Evolutionary conservation across 2,888 invertebrate genomes (phyloP).

Genomic region (Drosophila paracracens): DNA sequence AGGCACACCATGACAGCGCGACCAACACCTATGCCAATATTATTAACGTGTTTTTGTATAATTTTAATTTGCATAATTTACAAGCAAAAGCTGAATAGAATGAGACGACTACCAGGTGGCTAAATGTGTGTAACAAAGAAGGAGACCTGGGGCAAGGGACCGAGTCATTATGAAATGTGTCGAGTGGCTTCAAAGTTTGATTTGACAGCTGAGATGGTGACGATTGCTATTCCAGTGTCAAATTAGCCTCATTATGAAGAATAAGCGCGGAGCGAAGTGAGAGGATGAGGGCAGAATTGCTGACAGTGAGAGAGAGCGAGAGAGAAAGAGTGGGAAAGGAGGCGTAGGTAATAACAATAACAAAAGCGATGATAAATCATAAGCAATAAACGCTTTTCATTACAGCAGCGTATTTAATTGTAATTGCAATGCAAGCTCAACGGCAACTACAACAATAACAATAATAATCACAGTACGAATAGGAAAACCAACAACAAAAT

Average conservation of each 20-base stretch:
- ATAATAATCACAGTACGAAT: conserved; percentile 25
- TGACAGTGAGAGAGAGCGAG: not conserved
- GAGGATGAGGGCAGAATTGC: not conserved
- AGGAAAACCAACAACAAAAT: not conserved
- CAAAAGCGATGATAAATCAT: conserved; percentile 67
- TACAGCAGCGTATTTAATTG: conserved; percentile 50
- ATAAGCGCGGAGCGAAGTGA: conserved; percentile 23
- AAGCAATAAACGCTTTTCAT: conserved; percentile 65
- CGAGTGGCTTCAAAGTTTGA: conserved; percentile 62
- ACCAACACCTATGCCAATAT: conserved; percentile 65
- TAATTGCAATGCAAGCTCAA: conserved; percentile 50
- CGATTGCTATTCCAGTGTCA: conserved; percentile 65
- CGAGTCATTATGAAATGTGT: conserved; percentile 66
- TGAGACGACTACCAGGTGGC: conserved; percentile 25
- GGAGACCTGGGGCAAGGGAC: not conserved
- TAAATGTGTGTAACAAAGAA: not conserved
- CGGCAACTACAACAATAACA: conserved; percentile 15
- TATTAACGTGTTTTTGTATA: conserved; percentile 75
- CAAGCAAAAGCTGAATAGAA: conserved; percentile 76
- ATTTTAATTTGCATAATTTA: conserved; percentile 76
- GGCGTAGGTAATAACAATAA: conserved; percentile 50
- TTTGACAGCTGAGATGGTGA: conserved; percentile 66
- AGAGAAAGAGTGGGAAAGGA: not conserved
- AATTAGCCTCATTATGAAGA: conserved; percentile 68
- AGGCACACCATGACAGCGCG: conserved; percentile 27